Base-by-base conservation (phyloP, 2,888 invertebrate genomes). In the Gryllus longicercus region DNA sequence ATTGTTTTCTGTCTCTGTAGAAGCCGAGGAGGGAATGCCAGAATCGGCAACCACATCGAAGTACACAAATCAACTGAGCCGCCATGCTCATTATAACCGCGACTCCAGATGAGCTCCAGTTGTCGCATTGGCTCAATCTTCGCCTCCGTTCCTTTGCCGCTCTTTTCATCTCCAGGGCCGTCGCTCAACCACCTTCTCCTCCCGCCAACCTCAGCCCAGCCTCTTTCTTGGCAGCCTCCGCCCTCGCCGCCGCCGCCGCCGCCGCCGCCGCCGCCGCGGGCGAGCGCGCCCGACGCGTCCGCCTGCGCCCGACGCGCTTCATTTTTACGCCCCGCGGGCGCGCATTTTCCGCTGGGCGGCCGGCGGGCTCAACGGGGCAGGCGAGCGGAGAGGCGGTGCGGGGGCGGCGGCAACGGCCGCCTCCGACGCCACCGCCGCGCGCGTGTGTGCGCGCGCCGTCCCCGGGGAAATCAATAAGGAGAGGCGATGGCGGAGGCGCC, bases 361-460 rank as follows among this genome's bases (percentile, higher is more conserved):
- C 63, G 63, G 5, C 63, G 63, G n/a, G 63, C 63, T 14, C 16
- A 63, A n/a, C 63, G n/a, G 16, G 63, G 63, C 2, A 63, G n/a
- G 63, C 63, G 63, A 11, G 63, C 16, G 63, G 63, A 11, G 63
- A 63, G n/a, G 63, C n/a, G 5, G 3, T 10, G 63, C 63, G 14
- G 8, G 5, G 38, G 63, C 63, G 63, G 63, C n/a, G 63, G 63
- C 63, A 63, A n/a, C 14, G 63, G n/a, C 38, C 38, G 38, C 38
- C 38, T 38, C 38, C 38, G 5, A 38, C 38, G 38, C 38, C 38
- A 38, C 38, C 38, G 1, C 5, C 3, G 63, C 16, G 51, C 63
- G 63, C 63, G 63, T 63, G 63, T 63, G 63, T 63, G 63, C 63
- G 63, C 63, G 63, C 63, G 63, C 63, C 63, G 63, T 63, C 63